A percentile compares a stretch with the other conserved stretches of the same genome.
These are phyloP conservation scores for Hemiscyllium ocellatum DNA, from an alignment of 2,113 vertebrate genomes.

Conservation along the genomic window DNA sequence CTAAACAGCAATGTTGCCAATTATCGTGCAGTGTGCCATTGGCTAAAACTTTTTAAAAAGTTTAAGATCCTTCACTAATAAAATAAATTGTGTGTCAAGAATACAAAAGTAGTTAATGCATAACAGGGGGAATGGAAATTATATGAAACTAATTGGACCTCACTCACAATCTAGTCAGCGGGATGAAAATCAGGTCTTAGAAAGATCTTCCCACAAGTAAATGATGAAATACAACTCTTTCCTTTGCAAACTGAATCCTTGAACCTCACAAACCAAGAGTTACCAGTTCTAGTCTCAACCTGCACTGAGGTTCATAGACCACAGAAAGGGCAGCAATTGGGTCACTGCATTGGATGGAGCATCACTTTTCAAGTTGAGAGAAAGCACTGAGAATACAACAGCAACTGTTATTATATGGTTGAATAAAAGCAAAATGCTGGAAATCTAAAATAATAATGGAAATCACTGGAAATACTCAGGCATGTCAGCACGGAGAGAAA, in stretches of 20 bases:
- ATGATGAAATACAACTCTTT: not conserved
- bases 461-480: not conserved
- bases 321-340: not conserved
- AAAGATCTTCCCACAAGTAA: not conserved
- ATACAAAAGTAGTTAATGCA: not conserved
- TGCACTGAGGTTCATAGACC: not conserved
- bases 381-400: not conserved
- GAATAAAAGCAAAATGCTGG: not conserved
- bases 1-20: not conserved
- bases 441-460: not conserved
- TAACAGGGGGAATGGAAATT: not conserved
- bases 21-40: not conserved
- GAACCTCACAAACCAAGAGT: not conserved
- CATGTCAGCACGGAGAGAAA: too few species aligned
- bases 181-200: not conserved
- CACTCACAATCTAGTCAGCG: not conserved
- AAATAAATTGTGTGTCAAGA: not conserved
- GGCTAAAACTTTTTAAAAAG: not conserved
- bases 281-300: not conserved
- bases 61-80: not conserved
- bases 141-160: not conserved
- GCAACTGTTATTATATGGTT: not conserved
- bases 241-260: not conserved
- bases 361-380: not conserved
- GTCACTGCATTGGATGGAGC: not conserved